Evolutionary conservation across 2,113 vertebrate species (phyloP), one percentile per base, ranked within the genome.

Genomic region (Stercorarius parasiticus): DNA sequence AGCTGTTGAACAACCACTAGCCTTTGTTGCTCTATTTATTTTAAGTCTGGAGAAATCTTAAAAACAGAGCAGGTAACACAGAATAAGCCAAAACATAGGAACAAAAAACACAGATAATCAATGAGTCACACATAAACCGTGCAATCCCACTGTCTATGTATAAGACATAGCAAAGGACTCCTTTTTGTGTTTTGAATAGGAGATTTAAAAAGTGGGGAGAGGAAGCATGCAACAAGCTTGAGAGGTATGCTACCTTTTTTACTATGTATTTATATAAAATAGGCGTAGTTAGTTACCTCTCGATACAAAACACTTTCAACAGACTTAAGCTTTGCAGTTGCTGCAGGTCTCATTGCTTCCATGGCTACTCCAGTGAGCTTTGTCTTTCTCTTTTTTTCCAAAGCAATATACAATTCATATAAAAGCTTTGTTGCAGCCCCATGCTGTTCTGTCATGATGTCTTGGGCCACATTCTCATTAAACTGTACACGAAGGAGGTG

Each of bases 371-470:
- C 96, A 5, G 98, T 98, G 42, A 98, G 95, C 15, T 98, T 98
- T 13, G 97, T 42, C 45, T 98, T 99, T 89, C 97, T 99, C 94
- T 98, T 99, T 92, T 98, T 99, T 97, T 99, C 98, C 74, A 99
- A 98, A 72, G 98, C 97, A 67, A 98, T 97, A 69, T 99, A 99
- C 26, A 99, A 95, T 50, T 99, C 98, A 96, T 99, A 99, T 6
- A 99, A 98, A 40, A 99, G 98, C 26, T 97, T 97, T 11, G 97
- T 98, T 61, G 99, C 99, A 16, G 98, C 98, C 22, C 99, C 99
- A 42, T 97, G 98, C 92, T 98, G 98, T 90, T 98, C 98, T 67
- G 98, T 98, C 98, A 99, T 99, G 94, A 99, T 97, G 18, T 96
- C 98, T 82, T 98, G 98, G 49, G 98, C 98, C 95, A 98, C 97